Base-by-base conservation (phyloP, 2,113 vertebrate genomes). In the Heliornis fulica region DNA sequence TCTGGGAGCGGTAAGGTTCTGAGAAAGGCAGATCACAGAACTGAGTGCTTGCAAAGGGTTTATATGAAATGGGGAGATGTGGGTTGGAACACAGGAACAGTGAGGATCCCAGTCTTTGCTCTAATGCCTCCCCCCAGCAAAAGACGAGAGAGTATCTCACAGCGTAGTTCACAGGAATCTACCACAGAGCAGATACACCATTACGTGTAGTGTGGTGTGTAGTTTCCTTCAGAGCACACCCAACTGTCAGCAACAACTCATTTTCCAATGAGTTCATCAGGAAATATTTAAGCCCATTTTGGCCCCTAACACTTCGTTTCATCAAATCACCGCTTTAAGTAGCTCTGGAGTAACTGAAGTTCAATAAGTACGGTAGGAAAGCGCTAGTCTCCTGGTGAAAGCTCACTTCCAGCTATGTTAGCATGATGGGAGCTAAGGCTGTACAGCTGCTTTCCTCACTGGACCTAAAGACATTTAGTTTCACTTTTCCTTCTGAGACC, bases 81-180 rank as follows among this genome's bases (percentile, higher is more conserved):
- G 6, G 43, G 32, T 3, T 61, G 21, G 34, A 70, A 45, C 31
- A 15, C 5, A 18, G 60, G 28, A 78, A 43, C 8, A 15, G 26
- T 6, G 51, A 51, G 14, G 53, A 74, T 43, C 6, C 14, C 3
- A 22, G 34, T 66, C 28, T 7, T 57, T 56, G 56, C n/a, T 92
- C n/a, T 26, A 34, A 1, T 2, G 36, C 5, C 54, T 51, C 14
- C 31, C 31, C 26, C 8, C 40, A 80, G 53, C 36, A 84, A 61
- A 72, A 57, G 18, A 13, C 0, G 0, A 76, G 32, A 1, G 3
- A 17, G 11, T 2, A 28, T 7, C 13, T 32, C 53, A 36, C 3
- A 53, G 38, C 10, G 15, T 7, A 45, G 57, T 29, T 56, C 9
- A 46, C 0, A 0, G 59, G 5, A 6, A 64, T 2, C 43, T 19